phyloP scores from a whole-genome alignment of 2,888 invertebrate genomes.

The Nemoura dubitans region DNA sequence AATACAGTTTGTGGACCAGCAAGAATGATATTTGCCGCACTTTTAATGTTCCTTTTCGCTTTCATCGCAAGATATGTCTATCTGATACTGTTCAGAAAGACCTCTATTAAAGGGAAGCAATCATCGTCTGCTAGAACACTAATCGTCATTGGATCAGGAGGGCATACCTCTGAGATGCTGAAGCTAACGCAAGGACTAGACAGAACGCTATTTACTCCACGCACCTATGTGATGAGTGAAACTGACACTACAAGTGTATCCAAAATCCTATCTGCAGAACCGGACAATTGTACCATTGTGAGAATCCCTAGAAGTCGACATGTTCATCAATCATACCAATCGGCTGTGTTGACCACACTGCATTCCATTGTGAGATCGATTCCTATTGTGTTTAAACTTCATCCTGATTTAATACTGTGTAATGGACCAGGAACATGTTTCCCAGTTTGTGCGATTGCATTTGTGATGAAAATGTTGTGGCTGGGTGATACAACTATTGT shows the following conservation, averaged over 20 bases:
- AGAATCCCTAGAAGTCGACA: constrained; percentile 84
- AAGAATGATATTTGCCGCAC: neutral
- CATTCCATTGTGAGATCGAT: constrained; percentile 74
- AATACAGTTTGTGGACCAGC: too few relatives aligned
- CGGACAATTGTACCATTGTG: constrained; percentile 66
- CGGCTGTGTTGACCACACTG: constrained; percentile 81
- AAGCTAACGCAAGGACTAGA: constrained; percentile 73
- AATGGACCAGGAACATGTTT: constrained; percentile 98
- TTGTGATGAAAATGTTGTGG: constrained; percentile 75
- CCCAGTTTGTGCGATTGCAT: constrained; percentile 84
- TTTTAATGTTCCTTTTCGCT: neutral
- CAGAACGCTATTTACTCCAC: constrained; percentile 72
- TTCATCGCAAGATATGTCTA: neutral
- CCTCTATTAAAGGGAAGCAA: neutral
- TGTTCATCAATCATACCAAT: constrained; percentile 86
- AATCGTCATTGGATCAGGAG: constrained; percentile 81
- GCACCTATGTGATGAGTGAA: constrained; percentile 80
- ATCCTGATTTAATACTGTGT: constrained; percentile 85
- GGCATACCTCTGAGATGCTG: constrained; percentile 96
- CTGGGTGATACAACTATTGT: constrained; percentile 77
- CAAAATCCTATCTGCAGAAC: constrained; percentile 66
- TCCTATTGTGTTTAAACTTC: constrained; percentile 72
- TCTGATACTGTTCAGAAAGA: neutral
- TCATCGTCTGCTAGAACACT: constrained; percentile 59
- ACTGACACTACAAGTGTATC: constrained; percentile 79